Base-by-base conservation (phyloP, 2,797 vertebrate genomes). In the Ctenochaetus hawaiiensis region DNA sequence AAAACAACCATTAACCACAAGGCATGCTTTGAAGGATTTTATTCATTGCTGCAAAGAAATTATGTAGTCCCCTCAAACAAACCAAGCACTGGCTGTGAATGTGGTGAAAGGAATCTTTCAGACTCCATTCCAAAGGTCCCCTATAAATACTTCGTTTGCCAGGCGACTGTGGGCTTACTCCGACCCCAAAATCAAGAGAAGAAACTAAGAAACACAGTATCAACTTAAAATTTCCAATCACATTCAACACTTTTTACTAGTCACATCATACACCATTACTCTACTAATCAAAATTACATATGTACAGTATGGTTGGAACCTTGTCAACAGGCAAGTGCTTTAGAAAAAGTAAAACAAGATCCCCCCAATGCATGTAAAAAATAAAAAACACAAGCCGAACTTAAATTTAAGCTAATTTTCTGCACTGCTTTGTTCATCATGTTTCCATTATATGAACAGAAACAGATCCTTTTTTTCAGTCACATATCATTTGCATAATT, bases 1-100 rank as follows among this genome's bases (percentile, higher is more conserved):
- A 34, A 44, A 58, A 68, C 5, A 67, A 72, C 0, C 3, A 58
- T 14, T 11, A 60, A 65, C 2, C 20, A 71, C 48, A 20, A 49
- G 7, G 49, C 81, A 68, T 77, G 86, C 80, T 86, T 91, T 88
- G 62, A 90, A 86, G 41, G 47, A 77, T 87, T 94, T 95, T 95
- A 95, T 94, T 95, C 69, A 89, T 84, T 74, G 71, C 82, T 84
- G 85, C 87, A 88, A 89, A 88, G 37, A 89, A 83, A 89, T 62
- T 70, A 81, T 61, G 87, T 47, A 72, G 58, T 80, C 70, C 78
- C 71, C 76, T 84, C 70, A 39, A 87, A 85, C 84, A 89, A 87
- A 83, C 70, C 87, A 89, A 89, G 82, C 73, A 81, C 65, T 73
- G 67, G 77, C 59, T 91, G 6, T 34, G 30, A 61, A 70, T 30